phyloP scores from a whole-genome alignment of 2,113 vertebrate species.

The Caretta caretta region DNA sequence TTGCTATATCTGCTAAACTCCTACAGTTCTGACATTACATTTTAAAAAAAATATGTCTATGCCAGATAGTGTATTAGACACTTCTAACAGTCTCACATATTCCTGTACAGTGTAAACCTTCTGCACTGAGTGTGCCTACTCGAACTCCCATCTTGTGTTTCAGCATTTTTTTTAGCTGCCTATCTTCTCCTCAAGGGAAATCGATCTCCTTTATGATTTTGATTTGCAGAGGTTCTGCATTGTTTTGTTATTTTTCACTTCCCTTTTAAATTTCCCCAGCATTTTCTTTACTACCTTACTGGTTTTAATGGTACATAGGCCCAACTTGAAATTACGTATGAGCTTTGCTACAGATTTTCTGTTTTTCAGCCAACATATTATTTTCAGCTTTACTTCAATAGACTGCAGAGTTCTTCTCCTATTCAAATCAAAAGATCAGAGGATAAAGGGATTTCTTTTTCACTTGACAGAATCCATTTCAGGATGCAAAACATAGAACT shows the following conservation, averaged over 20 bases:
- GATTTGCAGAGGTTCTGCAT: slow-evolving; percentile 1
- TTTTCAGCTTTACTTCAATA: slow-evolving; percentile 47
- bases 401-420: not conserved
- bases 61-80: not conserved
- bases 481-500: slow-evolving; percentile 25
- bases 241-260: not conserved
- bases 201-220: not conserved
- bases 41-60: not conserved
- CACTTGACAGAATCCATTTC: not conserved
- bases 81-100: not conserved
- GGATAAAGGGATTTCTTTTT: slow-evolving; percentile 23
- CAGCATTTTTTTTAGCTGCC: not conserved
- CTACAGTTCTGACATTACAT: not conserved
- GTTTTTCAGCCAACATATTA: not conserved
- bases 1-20: not conserved
- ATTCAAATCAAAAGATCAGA: slow-evolving; percentile 11
- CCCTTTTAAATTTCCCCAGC: slow-evolving; percentile 12
- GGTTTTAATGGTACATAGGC: not conserved
- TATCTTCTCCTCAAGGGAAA: slow-evolving; percentile 7
- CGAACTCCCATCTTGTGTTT: not conserved
- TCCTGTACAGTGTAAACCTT: not conserved
- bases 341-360: slow-evolving; percentile 7
- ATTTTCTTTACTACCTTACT: slow-evolving; percentile 36
- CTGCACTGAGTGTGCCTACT: not conserved
- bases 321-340: not conserved